Percentiles rank a stretch among this genome's conserved stretches.
These are phyloP conservation scores for Tetraneura akinire DNA, from an alignment of 1,140 invertebrate species.

Conservation along the genomic window DNA sequence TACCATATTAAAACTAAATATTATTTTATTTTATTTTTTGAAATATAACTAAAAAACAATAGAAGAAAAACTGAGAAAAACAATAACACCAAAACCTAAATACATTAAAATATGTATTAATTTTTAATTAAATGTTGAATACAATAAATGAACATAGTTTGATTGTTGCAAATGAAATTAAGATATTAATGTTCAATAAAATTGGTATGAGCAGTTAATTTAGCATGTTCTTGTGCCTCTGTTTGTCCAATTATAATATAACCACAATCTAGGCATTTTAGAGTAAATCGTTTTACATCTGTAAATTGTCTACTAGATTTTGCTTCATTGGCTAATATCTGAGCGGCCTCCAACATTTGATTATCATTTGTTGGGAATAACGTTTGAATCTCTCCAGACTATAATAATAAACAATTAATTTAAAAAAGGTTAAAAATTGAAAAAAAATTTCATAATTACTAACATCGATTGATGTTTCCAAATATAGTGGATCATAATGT, in stretches of 20 bases:
- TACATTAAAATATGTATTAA: background rate
- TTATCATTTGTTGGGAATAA: conserved; percentile 79
- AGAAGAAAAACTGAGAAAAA: background rate
- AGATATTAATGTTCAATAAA: conserved; percentile 72
- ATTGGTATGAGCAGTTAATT: conserved; percentile 78
- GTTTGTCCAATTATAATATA: conserved; percentile 72
- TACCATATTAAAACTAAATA: too few relatives aligned
- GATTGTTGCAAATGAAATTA: background rate
- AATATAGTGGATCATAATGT: conserved; percentile 91
- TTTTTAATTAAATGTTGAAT: background rate
- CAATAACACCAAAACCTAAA: background rate
- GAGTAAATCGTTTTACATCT: conserved; percentile 81
- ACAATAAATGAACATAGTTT: background rate
- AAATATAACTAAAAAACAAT: background rate
- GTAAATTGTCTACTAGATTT: conserved; percentile 86
- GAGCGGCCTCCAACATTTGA: conserved; percentile 73
- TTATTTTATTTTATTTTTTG: background rate
- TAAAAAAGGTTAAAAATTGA: background rate
- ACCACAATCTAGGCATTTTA: conserved; percentile 81
- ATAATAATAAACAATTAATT: conserved; percentile 35
- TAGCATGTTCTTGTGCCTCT: conserved; percentile 82
- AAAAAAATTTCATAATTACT: conserved; percentile 55
- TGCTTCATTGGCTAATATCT: conserved; percentile 82
- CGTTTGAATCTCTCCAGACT: conserved; percentile 69
- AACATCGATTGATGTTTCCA: conserved; percentile 64